A percentile compares a stretch with the other conserved stretches of the same genome.
These are phyloP conservation scores for Plumapathes pennacea DNA, from an alignment of 92 coral and sea anemone species.

Conservation along the genomic window DNA sequence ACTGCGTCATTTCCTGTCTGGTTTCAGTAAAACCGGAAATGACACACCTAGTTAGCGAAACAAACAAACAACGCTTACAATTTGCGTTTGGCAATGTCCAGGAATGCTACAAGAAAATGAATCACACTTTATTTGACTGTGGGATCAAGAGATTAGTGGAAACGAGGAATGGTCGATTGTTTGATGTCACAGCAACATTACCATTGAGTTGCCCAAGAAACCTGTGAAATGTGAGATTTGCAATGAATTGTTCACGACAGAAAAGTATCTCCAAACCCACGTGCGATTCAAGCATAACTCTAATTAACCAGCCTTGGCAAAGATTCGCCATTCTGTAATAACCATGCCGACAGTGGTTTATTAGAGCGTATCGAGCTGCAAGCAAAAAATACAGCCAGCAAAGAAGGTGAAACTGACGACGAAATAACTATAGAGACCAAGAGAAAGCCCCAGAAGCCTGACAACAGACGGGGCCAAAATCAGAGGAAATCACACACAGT, in stretches of 20 bases:
- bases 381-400: too few species aligned
- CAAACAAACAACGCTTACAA: too few species aligned
- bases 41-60: background rate
- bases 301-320: conserved; percentile 12
- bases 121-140: conserved; percentile 40
- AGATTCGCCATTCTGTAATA: conserved; percentile 12
- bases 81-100: too few species aligned
- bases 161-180: conserved; percentile 9
- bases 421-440: too few species aligned
- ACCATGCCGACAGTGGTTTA: too few species aligned
- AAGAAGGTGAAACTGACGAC: too few species aligned
- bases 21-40: conserved; percentile 9
- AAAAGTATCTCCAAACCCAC: conserved; percentile 42
- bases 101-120: too few species aligned
- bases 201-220: conserved; percentile 22
- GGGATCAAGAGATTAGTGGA: conserved; percentile 26
- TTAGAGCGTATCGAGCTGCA: too few species aligned
- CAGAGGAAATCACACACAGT: conserved; percentile 58
- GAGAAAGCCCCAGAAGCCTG: background rate
- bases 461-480: conserved; percentile 43
- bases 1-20: conserved; percentile 32
- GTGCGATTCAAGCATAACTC: conserved; percentile 48
- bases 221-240: conserved; percentile 37
- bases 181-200: conserved; percentile 23
- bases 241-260: conserved; percentile 9